Conservation (phyloP, 2,888 invertebrate genomes). For the Campoplex capitator region DNA sequence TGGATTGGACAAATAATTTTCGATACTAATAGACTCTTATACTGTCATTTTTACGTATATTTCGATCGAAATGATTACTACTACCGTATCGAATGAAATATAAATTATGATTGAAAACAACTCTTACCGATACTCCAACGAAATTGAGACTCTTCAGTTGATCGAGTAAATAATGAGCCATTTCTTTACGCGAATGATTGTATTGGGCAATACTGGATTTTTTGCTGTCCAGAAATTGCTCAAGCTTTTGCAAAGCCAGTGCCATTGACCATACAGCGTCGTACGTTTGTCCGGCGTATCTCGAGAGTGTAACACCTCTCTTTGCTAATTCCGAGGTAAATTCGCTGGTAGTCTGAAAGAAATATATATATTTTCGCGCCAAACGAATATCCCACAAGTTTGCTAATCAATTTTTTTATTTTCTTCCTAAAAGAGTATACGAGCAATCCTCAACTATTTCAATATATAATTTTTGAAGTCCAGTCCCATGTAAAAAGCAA, state of each 20-base stretch:
- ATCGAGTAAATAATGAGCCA: slow-evolving; percentile 90
- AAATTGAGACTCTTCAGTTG: slow-evolving; percentile 91
- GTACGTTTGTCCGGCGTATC: slow-evolving; percentile 92
- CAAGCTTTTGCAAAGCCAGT: slow-evolving; percentile 89
- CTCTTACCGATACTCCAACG: slow-evolving; percentile 93
- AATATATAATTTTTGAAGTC: too few species aligned
- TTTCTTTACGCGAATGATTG: slow-evolving; percentile 90
- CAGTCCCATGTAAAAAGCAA: too few species aligned
- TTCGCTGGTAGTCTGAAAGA: slow-evolving; percentile 87
- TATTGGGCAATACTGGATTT: slow-evolving; percentile 87
- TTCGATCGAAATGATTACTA: background rate
- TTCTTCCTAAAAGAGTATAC: background rate
- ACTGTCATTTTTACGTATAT: background rate
- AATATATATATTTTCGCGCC: background rate
- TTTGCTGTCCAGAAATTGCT: slow-evolving; percentile 86
- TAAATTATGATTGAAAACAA: slow-evolving; percentile 70
- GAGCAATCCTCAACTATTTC: too few species aligned
- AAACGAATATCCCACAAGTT: background rate
- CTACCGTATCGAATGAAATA: background rate
- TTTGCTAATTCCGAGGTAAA: slow-evolving; percentile 87
- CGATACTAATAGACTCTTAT: background rate
- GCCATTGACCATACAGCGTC: slow-evolving; percentile 97
- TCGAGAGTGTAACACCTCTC: slow-evolving; percentile 86
- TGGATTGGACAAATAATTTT: background rate
- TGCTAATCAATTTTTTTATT: background rate